Conservation (phyloP, 2,113 vertebrate genomes). For the Noctilio leporinus region DNA sequence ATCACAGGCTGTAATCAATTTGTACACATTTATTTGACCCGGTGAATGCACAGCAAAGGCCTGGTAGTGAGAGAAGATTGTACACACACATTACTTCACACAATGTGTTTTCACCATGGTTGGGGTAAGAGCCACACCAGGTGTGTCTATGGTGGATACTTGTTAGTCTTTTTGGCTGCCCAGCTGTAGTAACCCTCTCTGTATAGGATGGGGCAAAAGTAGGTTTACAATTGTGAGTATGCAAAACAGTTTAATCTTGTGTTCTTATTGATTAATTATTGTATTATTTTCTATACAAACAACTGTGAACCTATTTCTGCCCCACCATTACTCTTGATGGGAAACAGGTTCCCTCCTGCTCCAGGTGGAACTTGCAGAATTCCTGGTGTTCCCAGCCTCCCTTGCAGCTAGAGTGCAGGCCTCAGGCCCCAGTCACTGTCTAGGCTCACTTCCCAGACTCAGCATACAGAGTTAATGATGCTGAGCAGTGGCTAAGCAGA, state of each 20-base stretch:
- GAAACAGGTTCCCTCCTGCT: neutral
- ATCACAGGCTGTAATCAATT: neutral
- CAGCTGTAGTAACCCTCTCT: neutral
- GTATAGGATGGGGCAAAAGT: neutral
- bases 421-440: neutral
- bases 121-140: neutral
- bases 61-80: neutral
- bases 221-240: neutral
- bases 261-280: neutral
- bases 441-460: neutral
- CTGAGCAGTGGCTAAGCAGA: neutral
- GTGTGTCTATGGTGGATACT: too few relatives aligned
- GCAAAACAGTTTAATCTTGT: neutral
- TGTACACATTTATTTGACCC: neutral
- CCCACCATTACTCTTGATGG: neutral
- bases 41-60: neutral
- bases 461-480: neutral
- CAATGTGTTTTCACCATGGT: fast-evolving
- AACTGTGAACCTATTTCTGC: neutral
- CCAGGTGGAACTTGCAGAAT: neutral
- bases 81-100: neutral
- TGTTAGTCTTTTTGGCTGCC: neutral
- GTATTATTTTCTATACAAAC: neutral
- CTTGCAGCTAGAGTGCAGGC: neutral
- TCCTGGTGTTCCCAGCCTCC: neutral